A percentile compares a stretch with the other conserved stretches of the same genome.
Evolutionary conservation across 2,888 invertebrate species (phyloP).

Genomic region (Agrilus mali): DNA sequence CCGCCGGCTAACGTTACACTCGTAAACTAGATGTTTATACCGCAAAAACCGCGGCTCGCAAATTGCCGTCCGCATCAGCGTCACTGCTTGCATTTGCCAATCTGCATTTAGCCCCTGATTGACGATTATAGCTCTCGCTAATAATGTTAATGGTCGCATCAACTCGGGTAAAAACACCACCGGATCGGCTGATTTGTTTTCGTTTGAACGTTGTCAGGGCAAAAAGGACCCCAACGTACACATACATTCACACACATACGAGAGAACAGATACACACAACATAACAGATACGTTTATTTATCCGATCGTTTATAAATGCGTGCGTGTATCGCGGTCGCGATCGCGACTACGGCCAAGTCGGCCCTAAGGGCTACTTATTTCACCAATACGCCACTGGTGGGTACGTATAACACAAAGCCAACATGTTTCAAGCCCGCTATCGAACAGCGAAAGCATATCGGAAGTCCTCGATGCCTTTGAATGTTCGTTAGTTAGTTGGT

Average conservation of each 20-base stretch:
- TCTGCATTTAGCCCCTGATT: constrained; percentile 31
- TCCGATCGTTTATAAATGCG: neutral
- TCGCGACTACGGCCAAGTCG: too few relatives aligned
- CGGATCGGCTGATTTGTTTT: neutral
- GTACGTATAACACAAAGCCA: too few relatives aligned
- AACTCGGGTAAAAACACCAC: constrained; percentile 1
- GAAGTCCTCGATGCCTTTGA: too few relatives aligned
- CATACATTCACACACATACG: constrained; percentile 4
- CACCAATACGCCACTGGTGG: too few relatives aligned
- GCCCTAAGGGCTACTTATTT: too few relatives aligned
- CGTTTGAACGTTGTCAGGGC: too few relatives aligned
- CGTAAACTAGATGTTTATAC: constrained; percentile 38
- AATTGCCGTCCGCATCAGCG: constrained; percentile 35
- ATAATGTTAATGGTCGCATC: constrained; percentile 2
- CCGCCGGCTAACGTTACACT: constrained; percentile 27
- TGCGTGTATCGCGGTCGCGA: neutral
- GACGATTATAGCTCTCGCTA: constrained; percentile 23
- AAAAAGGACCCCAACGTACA: too few relatives aligned
- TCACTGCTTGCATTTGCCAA: constrained; percentile 31
- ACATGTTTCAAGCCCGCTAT: too few relatives aligned
- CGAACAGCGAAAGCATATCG: too few relatives aligned
- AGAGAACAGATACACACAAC: constrained; percentile 1
- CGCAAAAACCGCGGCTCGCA: constrained; percentile 38
- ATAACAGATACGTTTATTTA: too few relatives aligned
- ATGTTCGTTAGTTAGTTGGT: too few relatives aligned